Evolutionary conservation across 2,888 invertebrate species (phyloP).

Genomic region (Polydrusus cervinus): DNA sequence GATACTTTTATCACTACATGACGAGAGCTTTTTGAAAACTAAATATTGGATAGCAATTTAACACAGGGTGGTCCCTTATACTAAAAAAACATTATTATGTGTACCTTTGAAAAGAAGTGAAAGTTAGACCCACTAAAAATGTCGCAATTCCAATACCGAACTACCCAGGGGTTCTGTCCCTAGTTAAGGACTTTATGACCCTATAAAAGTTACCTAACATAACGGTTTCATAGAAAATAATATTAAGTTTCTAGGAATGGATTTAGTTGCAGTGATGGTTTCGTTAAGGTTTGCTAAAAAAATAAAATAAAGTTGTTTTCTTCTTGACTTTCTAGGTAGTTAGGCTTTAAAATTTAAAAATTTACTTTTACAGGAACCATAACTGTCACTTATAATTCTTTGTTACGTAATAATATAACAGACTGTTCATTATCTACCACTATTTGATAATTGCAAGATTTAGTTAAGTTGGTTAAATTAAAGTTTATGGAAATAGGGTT

Average conservation of each 20-base stretch:
- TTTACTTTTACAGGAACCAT: no score
- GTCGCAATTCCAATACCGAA: not conserved
- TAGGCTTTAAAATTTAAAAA: no score
- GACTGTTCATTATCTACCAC: no score
- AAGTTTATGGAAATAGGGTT: no score
- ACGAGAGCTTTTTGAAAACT: not conserved
- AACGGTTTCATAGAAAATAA: constrained; percentile 12
- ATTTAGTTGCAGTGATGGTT: not conserved
- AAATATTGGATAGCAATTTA: not conserved
- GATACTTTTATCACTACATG: not conserved
- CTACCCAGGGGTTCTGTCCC: constrained; percentile 37
- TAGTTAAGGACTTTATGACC: constrained; percentile 40
- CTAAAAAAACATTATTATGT: constrained; percentile 1
- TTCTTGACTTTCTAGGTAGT: not conserved
- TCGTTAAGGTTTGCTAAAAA: constrained; percentile 18
- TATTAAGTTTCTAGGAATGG: constrained; percentile 25
- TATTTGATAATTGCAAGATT: no score
- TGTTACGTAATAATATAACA: no score
- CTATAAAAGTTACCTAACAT: constrained; percentile 40
- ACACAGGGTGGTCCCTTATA: not conserved
- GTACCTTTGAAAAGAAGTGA: constrained; percentile 39
- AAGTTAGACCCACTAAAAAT: constrained; percentile 19
- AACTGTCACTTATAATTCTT: no score
- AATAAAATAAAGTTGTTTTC: constrained; percentile 30
- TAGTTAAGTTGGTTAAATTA: no score